These are phyloP conservation scores for Parnassius glacialis DNA, from an alignment of 2,888 invertebrate species.

Conservation along the genomic window DNA sequence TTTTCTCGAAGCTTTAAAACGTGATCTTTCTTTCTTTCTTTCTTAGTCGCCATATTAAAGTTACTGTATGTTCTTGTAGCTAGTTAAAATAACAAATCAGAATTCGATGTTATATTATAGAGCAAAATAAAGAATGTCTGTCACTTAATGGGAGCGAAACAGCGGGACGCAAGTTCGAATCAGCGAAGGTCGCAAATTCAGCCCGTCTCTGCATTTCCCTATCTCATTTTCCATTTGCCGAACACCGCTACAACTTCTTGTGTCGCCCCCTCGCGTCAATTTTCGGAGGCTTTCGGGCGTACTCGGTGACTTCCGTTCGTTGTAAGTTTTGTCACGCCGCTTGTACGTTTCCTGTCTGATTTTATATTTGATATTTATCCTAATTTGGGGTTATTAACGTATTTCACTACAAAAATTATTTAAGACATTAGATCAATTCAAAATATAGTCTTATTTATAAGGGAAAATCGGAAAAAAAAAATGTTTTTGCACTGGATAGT, in stretches of 20 bases:
- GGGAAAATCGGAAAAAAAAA: too few relatives aligned
- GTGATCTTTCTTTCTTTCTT: too few relatives aligned
- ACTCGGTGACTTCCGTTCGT: conserved; percentile 40
- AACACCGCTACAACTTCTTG: conserved; percentile 74
- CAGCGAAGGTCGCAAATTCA: conserved; percentile 43
- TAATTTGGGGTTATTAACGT: conserved; percentile 10
- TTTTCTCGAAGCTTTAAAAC: too few relatives aligned
- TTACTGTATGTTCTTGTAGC: not conserved
- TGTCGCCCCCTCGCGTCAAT: conserved; percentile 63
- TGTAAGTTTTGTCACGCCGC: conserved; percentile 22
- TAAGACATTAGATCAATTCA: too few relatives aligned
- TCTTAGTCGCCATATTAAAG: not conserved
- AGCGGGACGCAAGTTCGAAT: conserved; percentile 48
- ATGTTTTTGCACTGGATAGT: too few relatives aligned
- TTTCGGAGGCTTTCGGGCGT: conserved; percentile 58
- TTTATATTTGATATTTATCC: conserved; percentile 11
- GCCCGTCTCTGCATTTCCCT: conserved; percentile 74
- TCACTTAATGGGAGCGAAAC: conserved; percentile 17
- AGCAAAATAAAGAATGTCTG: conserved; percentile 16
- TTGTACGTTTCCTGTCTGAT: conserved; percentile 21
- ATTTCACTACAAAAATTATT: too few relatives aligned
- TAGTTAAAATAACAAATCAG: conserved; percentile 2
- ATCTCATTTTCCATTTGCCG: conserved; percentile 82
- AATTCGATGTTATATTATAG: conserved; percentile 9
- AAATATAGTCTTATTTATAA: too few relatives aligned